These are phyloP conservation scores for Napeogenes inachia DNA, from an alignment of 2,888 invertebrate species.

Conservation along the genomic window DNA sequence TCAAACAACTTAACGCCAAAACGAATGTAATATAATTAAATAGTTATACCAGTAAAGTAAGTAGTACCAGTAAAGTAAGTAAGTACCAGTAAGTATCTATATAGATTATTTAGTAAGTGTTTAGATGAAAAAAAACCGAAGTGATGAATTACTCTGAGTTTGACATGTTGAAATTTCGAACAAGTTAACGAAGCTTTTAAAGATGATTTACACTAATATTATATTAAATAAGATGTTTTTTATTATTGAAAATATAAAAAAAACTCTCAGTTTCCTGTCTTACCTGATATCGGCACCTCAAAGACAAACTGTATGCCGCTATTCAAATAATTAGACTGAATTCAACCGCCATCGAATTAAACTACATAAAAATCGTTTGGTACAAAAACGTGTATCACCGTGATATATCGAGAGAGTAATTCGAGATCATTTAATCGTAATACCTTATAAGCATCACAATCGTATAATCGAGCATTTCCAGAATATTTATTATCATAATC, in stretches of 20 bases:
- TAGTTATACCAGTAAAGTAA: neutral
- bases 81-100: no score
- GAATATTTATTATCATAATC: constrained; percentile 17
- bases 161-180: no score
- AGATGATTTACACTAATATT: neutral
- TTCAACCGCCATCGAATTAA: constrained; percentile 66
- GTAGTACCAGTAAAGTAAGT: neutral
- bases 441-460: constrained; percentile 23
- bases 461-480: constrained; percentile 16
- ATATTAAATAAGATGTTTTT: neutral
- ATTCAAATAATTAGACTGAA: constrained; percentile 73
- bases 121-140: constrained; percentile 8
- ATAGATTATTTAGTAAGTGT: neutral
- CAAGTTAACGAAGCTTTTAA: no score
- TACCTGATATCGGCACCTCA: constrained; percentile 61
- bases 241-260: constrained; percentile 4
- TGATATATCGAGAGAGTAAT: constrained; percentile 46
- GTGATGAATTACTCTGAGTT: neutral
- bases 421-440: constrained; percentile 22
- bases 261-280: constrained; percentile 31
- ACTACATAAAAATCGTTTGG: constrained; percentile 64
- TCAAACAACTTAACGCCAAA: no score
- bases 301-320: constrained; percentile 64
- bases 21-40: no score
- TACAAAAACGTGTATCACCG: constrained; percentile 55